Base-by-base conservation (phyloP, 1,140 invertebrate species). In the Odontomachus brunneus region DNA sequence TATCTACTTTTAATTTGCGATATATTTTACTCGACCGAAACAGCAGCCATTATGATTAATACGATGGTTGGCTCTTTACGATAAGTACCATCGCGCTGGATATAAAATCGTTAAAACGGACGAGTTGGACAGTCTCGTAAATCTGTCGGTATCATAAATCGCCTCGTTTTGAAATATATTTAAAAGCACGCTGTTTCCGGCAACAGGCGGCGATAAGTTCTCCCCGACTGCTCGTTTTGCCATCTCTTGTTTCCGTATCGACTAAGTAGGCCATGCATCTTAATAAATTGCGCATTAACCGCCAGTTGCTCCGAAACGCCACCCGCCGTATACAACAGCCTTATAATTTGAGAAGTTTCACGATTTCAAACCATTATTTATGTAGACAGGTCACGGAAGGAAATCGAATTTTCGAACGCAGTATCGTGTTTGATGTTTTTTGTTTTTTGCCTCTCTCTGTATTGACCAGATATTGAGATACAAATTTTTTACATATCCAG, bases 281-380 rank as follows among this genome's bases (percentile, higher is more conserved):
- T 87, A 86, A 89, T 89, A 83, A 89, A 87, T 89, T 83, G 69
- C 74, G 48, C 83, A 74, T 89, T 89, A 88, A 75, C 51, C 66
- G 33, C 59, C 63, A 76, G 24, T 65, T 14, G 49, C 24, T 38
- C 33, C 59, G 22, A 44, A 11, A 48, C 57, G 62, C n/a, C 29
- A 33, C 26, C 29, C 15, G 26, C 26, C 22, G 17, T 51, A 15
- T 33, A 51, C 29, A 59, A 51, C 57, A 59, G 33, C 49, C 55
- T 78, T 12, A 59, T 87, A 85, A 88, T 88, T 88, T 89, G 75
- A 86, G 85, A 89, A 89, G 84, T 89, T 88, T 55, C 84, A 49
- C 62, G 49, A 63, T 59, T 69, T 55, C 26, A 26, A n/a, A 53
- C 33, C 33, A 74, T 89, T 87, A 88, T 85, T 89, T 87, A 87